phyloP scores from a whole-genome alignment of 2,797 vertebrate species.

The Etheostoma perlongum region DNA sequence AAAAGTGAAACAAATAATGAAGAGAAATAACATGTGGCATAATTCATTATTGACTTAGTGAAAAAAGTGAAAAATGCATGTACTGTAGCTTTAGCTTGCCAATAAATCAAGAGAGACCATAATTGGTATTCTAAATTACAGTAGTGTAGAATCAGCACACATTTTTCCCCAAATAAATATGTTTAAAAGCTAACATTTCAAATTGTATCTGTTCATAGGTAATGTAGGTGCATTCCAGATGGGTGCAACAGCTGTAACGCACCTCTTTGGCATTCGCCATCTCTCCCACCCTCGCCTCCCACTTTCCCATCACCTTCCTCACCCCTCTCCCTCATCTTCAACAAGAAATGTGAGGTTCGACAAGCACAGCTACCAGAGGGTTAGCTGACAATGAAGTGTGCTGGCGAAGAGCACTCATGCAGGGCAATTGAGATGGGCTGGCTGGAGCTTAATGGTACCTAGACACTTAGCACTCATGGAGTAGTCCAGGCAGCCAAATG shows the following conservation, averaged over 20 bases:
- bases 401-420: slow-evolving; percentile 67
- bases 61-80: slow-evolving; percentile 1
- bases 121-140: slow-evolving; percentile 3
- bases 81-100: neutral
- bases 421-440: slow-evolving; percentile 56
- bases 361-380: slow-evolving; percentile 64
- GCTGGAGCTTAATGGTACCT: slow-evolving; percentile 61
- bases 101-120: neutral
- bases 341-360: slow-evolving; percentile 69
- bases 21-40: slow-evolving; percentile 11
- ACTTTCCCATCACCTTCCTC: slow-evolving; percentile 58
- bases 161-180: neutral
- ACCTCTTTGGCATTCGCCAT: slow-evolving; percentile 21
- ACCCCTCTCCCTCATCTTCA: slow-evolving; percentile 59
- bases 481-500: slow-evolving; percentile 55
- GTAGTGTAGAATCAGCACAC: neutral
- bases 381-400: slow-evolving; percentile 71
- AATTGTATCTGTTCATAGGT: slow-evolving; percentile 6
- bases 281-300: slow-evolving; percentile 50
- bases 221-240: neutral
- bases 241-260: slow-evolving; percentile 28
- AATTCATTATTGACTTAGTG: slow-evolving; percentile 12
- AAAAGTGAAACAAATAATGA: slow-evolving; percentile 10
- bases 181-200: neutral
- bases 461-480: slow-evolving; percentile 61